phyloP scores from a whole-genome alignment of 2,113 vertebrate species.

The Neomonachus schauinslandi region DNA sequence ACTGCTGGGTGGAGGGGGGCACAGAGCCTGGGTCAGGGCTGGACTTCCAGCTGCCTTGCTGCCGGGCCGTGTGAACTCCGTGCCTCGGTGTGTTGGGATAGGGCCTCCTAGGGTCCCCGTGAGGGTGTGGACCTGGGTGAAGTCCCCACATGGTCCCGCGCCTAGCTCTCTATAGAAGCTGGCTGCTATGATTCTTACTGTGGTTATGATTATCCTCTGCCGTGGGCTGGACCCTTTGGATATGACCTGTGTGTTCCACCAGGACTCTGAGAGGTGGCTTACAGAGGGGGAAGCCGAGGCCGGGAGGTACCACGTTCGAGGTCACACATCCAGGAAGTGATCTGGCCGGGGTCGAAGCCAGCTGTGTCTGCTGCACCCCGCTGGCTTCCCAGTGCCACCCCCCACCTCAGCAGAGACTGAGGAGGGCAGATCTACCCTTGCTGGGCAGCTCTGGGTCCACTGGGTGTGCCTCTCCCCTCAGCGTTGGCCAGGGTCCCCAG shows the following conservation, averaged over 20 bases:
- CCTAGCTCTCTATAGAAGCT: rapidly evolving
- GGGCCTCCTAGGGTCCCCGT: rapidly evolving
- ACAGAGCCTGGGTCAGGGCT: background rate
- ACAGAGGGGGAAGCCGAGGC: slow-evolving; percentile 5
- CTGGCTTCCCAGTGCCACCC: background rate
- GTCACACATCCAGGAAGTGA: background rate
- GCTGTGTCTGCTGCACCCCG: background rate
- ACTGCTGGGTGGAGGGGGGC: background rate
- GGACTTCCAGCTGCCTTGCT: background rate
- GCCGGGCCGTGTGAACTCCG: background rate
- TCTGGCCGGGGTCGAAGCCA: background rate
- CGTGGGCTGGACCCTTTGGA: background rate
- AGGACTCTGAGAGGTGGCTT: background rate
- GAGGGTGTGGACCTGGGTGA: background rate
- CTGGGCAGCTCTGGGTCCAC: background rate
- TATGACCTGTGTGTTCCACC: background rate
- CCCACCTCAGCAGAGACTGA: background rate
- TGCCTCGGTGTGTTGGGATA: rapidly evolving
- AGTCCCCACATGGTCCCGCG: rapidly evolving
- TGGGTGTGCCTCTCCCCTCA: rapidly evolving
- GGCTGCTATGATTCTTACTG: background rate
- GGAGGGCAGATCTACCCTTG: background rate
- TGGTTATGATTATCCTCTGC: rapidly evolving
- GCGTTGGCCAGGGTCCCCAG: background rate
- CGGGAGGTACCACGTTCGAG: background rate